These are phyloP conservation scores for Drosophila formosana DNA, from an alignment of 2,888 invertebrate species.

Conservation along the genomic window DNA sequence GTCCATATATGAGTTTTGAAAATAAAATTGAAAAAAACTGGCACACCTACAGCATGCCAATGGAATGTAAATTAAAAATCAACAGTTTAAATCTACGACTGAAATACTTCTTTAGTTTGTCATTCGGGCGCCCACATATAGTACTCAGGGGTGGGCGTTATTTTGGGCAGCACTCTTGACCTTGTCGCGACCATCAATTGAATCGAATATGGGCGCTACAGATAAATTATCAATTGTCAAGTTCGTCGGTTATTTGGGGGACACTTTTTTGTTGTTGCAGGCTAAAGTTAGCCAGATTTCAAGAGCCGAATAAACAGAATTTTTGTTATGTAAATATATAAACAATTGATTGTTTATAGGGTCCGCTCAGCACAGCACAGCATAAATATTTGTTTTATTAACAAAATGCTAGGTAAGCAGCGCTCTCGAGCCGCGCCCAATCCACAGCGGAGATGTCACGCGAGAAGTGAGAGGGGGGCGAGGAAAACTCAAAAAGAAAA, in stretches of 20 bases:
- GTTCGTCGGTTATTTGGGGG: neutral
- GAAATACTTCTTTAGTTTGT: conserved; percentile 12
- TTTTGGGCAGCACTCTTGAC: conserved; percentile 49
- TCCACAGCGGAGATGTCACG: conserved; percentile 5
- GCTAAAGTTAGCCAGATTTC: conserved; percentile 3
- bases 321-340: conserved; percentile 28
- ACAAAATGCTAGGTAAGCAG: conserved; percentile 30
- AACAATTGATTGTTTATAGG: conserved; percentile 34
- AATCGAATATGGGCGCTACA: neutral
- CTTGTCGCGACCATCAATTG: conserved; percentile 47
- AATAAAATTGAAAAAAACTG: conserved; percentile 27
- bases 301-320: conserved; percentile 24
- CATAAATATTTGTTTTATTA: conserved; percentile 53
- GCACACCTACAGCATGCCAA: conserved; percentile 48
- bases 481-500: conserved; percentile 66
- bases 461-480: conserved; percentile 5
- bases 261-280: conserved; percentile 5
- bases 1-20: conserved; percentile 4
- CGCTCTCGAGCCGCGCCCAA: conserved; percentile 42
- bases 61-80: conserved; percentile 37
- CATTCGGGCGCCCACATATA: conserved; percentile 2
- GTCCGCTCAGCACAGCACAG: conserved; percentile 2
- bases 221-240: conserved; percentile 16
- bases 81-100: conserved; percentile 5
- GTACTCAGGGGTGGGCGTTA: neutral